These are phyloP conservation scores for Leptopilina myrica DNA, from an alignment of 2,888 invertebrate genomes.

Conservation along the genomic window DNA sequence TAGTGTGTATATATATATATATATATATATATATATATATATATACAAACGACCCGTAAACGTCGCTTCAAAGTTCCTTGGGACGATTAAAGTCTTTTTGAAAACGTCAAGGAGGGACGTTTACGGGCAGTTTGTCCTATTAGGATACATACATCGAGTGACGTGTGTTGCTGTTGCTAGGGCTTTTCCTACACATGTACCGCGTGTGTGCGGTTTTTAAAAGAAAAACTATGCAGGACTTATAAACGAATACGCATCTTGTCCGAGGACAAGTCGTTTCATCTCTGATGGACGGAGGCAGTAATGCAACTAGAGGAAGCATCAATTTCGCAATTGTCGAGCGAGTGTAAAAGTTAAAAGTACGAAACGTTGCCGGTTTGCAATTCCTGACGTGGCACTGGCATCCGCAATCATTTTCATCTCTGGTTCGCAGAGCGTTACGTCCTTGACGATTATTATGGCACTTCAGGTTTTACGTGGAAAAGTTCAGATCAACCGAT, in stretches of 20 bases:
- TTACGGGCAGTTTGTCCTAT: constrained; percentile 19
- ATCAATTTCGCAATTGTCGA: constrained; percentile 25
- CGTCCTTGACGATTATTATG: constrained; percentile 33
- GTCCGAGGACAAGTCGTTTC: constrained; percentile 4
- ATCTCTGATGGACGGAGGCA: constrained; percentile 24
- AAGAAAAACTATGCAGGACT: background rate
- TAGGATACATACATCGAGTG: constrained; percentile 11
- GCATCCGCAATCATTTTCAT: constrained; percentile 34
- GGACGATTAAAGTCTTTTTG: constrained; percentile 21
- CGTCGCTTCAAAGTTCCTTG: background rate
- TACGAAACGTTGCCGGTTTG: constrained; percentile 19
- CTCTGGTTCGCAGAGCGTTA: constrained; percentile 36
- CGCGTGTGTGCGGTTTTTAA: no score
- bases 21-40: no score
- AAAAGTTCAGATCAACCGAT: background rate
- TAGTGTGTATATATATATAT: no score
- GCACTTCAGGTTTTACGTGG: constrained; percentile 4
- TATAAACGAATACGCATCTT: background rate
- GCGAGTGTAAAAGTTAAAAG: constrained; percentile 28
- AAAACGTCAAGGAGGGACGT: constrained; percentile 5
- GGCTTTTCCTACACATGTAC: background rate
- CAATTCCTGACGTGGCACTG: constrained; percentile 15
- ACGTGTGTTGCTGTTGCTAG: background rate
- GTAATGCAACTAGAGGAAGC: constrained; percentile 33
- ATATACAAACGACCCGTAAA: constrained; percentile 16